A percentile compares a stretch with the other conserved stretches of the same genome.
phyloP scores from a whole-genome alignment of 2,888 invertebrate species.

The Herminia tarsipennalis region DNA sequence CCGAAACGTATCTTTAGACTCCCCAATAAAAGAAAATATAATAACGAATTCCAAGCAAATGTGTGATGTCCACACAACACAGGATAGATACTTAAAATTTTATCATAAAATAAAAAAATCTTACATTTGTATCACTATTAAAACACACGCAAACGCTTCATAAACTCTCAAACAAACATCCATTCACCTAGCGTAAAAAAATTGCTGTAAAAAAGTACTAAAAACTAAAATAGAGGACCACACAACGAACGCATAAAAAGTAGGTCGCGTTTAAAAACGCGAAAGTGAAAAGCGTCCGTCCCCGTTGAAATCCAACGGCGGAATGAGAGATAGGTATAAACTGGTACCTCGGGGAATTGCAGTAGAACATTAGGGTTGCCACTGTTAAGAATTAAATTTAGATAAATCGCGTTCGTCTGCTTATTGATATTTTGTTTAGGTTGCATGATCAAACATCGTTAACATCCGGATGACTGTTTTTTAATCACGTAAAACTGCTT shows the following conservation, averaged over 20 bases:
- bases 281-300: conserved; percentile 36
- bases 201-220: conserved; percentile 12
- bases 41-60: too few species aligned
- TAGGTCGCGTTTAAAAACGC: conserved; percentile 24
- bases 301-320: conserved; percentile 36
- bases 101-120: too few species aligned
- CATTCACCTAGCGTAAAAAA: conserved; percentile 9
- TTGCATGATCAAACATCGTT: too few species aligned
- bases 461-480: too few species aligned
- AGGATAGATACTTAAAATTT: too few species aligned
- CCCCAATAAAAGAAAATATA: too few species aligned
- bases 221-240: conserved; percentile 17
- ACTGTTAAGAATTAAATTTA: conserved; percentile 26
- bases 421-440: too few species aligned
- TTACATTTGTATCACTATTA: too few species aligned
- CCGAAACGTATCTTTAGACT: too few species aligned
- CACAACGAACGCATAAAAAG: conserved; percentile 28
- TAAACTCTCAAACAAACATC: neutral
- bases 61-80: too few species aligned
- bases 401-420: neutral
- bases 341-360: conserved; percentile 34
- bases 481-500: too few species aligned
- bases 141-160: neutral
- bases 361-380: conserved; percentile 40
- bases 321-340: conserved; percentile 35